Evolutionary conservation across 2,888 invertebrate species (phyloP).

Genomic region (Erynnis tages): DNA sequence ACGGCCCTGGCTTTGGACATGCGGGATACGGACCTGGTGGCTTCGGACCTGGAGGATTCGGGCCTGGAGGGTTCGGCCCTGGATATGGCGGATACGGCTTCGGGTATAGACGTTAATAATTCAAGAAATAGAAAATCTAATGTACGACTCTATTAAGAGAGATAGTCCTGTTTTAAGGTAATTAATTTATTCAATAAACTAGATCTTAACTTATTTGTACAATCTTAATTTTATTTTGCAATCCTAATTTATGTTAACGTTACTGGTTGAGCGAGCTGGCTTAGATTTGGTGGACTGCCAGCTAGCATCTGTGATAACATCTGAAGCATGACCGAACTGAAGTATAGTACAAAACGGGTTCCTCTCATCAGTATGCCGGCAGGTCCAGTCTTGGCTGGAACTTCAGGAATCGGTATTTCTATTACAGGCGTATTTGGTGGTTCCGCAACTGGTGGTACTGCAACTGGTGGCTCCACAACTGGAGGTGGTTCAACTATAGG

Average conservation of each 20-base stretch:
- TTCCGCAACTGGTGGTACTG: conserved; percentile 15
- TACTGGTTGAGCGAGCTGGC: conserved; percentile 43
- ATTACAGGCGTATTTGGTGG: neutral
- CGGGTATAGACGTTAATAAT: conserved; percentile 9
- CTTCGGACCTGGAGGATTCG: conserved; percentile 18
- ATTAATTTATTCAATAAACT: conserved; percentile 8
- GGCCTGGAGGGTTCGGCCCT: conserved; percentile 4
- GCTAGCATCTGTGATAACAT: conserved; percentile 56
- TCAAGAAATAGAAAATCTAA: neutral
- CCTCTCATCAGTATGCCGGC: conserved; percentile 43
- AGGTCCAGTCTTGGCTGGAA: conserved; percentile 26
- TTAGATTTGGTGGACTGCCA: conserved; percentile 47
- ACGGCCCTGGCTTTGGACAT: conserved; percentile 2
- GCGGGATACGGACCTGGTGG: neutral
- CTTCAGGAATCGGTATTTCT: conserved; percentile 9
- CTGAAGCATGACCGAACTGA: conserved; percentile 60
- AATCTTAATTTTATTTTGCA: conserved; percentile 16
- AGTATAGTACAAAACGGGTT: conserved; percentile 52
- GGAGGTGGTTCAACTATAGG: conserved; percentile 20
- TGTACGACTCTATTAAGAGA: no score
- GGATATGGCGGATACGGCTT: conserved; percentile 7
- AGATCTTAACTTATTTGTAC: conserved; percentile 3
- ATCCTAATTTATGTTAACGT: conserved; percentile 27
- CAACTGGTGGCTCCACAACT: neutral
- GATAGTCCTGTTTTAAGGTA: neutral